Evolutionary conservation across 1,140 invertebrate species (phyloP).

Genomic region (Ostrea denselamellosa): DNA sequence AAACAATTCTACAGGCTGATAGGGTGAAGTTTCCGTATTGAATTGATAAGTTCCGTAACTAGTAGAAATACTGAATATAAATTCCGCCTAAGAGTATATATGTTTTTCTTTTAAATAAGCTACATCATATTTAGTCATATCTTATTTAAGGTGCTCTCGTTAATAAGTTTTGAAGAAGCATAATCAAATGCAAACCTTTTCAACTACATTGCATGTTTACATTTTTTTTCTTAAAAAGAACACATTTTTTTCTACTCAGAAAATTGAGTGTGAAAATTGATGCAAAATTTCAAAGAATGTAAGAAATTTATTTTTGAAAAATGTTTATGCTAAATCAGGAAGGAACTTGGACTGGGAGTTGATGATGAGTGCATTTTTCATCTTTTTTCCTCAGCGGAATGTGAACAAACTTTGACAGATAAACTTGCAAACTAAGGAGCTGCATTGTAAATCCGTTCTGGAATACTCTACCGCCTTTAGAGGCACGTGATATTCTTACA

Average conservation of each 20-base stretch:
- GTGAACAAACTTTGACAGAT: slow-evolving; percentile 24
- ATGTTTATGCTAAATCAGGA: slow-evolving; percentile 6
- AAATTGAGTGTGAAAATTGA: slow-evolving; percentile 7
- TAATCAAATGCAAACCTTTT: no score
- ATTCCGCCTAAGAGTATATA: neutral
- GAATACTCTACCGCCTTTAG: neutral
- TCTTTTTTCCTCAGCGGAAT: slow-evolving; percentile 9
- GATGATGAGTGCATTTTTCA: slow-evolving; percentile 31
- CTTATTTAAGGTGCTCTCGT: no score
- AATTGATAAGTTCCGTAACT: slow-evolving; percentile 16
- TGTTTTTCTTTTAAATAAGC: no score
- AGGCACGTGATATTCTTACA: neutral
- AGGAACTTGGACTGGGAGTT: neutral
- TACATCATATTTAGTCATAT: no score
- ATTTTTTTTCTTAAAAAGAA: no score
- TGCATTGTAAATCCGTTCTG: neutral
- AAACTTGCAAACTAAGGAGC: slow-evolving; percentile 10
- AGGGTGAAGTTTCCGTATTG: neutral
- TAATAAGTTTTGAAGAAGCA: no score
- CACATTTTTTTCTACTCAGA: neutral
- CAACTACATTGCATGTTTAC: no score
- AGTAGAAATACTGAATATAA: neutral
- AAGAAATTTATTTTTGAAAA: slow-evolving; percentile 36
- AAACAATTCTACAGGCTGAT: neutral
- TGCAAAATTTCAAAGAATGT: slow-evolving; percentile 17